Evolutionary conservation across 2,113 vertebrate species (phyloP), one percentile per base, ranked within the genome.

Genomic region (Psettodes erumei): DNA sequence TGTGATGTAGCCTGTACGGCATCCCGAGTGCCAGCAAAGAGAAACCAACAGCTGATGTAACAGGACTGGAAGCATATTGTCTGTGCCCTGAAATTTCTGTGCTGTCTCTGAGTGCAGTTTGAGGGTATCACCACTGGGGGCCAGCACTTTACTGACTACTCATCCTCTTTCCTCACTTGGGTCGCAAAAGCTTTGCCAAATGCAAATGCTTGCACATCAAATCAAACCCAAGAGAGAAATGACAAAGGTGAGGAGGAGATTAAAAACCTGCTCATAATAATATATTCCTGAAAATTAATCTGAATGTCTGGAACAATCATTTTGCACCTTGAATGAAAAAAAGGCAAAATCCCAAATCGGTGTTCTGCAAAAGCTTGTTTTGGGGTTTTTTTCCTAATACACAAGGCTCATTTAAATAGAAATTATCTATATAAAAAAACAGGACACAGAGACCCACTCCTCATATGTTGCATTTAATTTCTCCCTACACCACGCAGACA

Each of bases 401-500:
- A 53, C 28, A 70, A 2, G 4, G 23, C 9, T 71, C 0, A 67
- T 79, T 77, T 47, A 59, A 67, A 71, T 80, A 65, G 15, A 79
- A 82, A 77, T 71, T 45, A 30, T 42, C 45, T 32, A 8, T 2
- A 11, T 1, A 5, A 6, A 23, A 43, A 43, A 33, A 40, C 4
- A 16, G 48, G 16, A 68, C 45, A 16, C 18, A 3, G 6, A n/a
- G 9, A 6, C 4, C 13, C 13, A 11, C 59, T n/a, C 19, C 7
- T 40, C 10, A 25, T 5, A 11, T 12, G 15, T 8, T 74, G 1
- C 37, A 11, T 55, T 37, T 8, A 21, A 0, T 38, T 21, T 30
- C 32, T 58, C 5, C 47, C 6, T 15, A n/a, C 6, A 6, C 27
- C 28, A 19, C 33, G 19, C 15, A 40, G 19, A 19, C 4, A 15